A percentile compares a stretch with the other conserved stretches of the same genome.
These are phyloP conservation scores for Thalpophila matura DNA, from an alignment of 2,888 invertebrate species.

Conservation along the genomic window DNA sequence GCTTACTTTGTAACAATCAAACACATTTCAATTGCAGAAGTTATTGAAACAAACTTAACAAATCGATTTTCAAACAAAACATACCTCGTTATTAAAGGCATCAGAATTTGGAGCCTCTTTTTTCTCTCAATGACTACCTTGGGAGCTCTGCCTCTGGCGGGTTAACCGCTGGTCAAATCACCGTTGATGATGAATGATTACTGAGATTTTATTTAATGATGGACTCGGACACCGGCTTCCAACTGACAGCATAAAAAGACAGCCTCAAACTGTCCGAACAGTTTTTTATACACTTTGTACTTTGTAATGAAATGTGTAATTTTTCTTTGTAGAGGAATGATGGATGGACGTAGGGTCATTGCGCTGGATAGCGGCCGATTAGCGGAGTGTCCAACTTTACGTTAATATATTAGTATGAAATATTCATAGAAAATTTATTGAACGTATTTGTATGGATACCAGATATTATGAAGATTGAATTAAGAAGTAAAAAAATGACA, in stretches of 20 bases:
- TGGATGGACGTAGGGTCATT: too few relatives aligned
- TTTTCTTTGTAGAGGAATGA: slow-evolving; percentile 70
- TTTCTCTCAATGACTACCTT: slow-evolving; percentile 77
- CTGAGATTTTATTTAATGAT: slow-evolving; percentile 88
- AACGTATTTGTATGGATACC: too few relatives aligned
- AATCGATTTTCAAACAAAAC: slow-evolving; percentile 64
- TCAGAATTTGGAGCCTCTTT: slow-evolving; percentile 69
- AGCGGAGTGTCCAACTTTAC: too few relatives aligned
- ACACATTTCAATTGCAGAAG: slow-evolving; percentile 19
- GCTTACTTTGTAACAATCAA: slow-evolving; percentile 6
- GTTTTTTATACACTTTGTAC: slow-evolving; percentile 65
- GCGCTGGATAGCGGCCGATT: too few relatives aligned
- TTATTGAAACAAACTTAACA: slow-evolving; percentile 37
- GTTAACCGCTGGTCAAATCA: slow-evolving; percentile 84
- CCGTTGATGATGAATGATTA: slow-evolving; percentile 89
- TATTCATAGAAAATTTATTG: too few relatives aligned
- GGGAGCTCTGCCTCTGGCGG: slow-evolving; percentile 78
- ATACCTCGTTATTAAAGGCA: slow-evolving; percentile 69
- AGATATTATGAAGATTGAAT: too few relatives aligned
- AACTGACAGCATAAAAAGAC: slow-evolving; percentile 80
- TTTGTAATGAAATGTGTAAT: slow-evolving; percentile 81
- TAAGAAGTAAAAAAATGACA: too few relatives aligned
- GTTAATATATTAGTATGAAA: too few relatives aligned
- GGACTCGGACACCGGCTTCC: slow-evolving; percentile 77
- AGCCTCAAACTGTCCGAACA: slow-evolving; percentile 68